phyloP scores from a whole-genome alignment of 2,888 invertebrate genomes.

The Volucella inflata region DNA sequence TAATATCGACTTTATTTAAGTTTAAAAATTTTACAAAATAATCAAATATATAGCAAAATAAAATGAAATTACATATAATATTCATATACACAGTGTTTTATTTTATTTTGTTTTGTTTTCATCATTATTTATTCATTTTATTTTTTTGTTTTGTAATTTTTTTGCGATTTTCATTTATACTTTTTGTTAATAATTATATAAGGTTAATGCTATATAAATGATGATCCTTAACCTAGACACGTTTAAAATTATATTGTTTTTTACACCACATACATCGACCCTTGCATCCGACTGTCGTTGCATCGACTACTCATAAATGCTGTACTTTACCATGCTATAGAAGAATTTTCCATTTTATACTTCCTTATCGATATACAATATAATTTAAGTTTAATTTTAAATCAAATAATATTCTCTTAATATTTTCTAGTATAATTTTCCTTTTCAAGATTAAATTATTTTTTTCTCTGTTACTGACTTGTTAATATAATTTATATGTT shows the following conservation, averaged over 20 bases:
- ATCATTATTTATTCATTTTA: background rate
- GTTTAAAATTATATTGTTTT: slow-evolving; percentile 18
- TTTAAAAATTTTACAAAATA: slow-evolving; percentile 75
- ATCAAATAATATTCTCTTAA: slow-evolving; percentile 16
- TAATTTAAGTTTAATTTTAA: slow-evolving; percentile 16
- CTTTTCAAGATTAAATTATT: slow-evolving; percentile 36
- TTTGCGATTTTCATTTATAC: slow-evolving; percentile 38
- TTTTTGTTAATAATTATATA: slow-evolving; percentile 10
- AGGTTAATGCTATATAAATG: slow-evolving; percentile 17
- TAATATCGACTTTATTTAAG: slow-evolving; percentile 72
- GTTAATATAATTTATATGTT: slow-evolving; percentile 37
- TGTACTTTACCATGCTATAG: slow-evolving; percentile 45
- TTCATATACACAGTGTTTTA: slow-evolving; percentile 71
- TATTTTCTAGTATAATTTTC: slow-evolving; percentile 22
- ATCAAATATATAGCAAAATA: slow-evolving; percentile 73
- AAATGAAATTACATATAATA: slow-evolving; percentile 72
- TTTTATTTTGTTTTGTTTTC: slow-evolving; percentile 14
- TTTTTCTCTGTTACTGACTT: slow-evolving; percentile 25
- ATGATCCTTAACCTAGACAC: slow-evolving; percentile 43
- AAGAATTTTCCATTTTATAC: slow-evolving; percentile 34
- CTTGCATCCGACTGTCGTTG: slow-evolving; percentile 8
- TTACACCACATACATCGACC: slow-evolving; percentile 54
- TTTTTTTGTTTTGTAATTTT: slow-evolving; percentile 35
- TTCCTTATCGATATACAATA: slow-evolving; percentile 26
- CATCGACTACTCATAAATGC: slow-evolving; percentile 18